Conservation (phyloP, 2,888 invertebrate species). For the Oligia strigilis region DNA sequence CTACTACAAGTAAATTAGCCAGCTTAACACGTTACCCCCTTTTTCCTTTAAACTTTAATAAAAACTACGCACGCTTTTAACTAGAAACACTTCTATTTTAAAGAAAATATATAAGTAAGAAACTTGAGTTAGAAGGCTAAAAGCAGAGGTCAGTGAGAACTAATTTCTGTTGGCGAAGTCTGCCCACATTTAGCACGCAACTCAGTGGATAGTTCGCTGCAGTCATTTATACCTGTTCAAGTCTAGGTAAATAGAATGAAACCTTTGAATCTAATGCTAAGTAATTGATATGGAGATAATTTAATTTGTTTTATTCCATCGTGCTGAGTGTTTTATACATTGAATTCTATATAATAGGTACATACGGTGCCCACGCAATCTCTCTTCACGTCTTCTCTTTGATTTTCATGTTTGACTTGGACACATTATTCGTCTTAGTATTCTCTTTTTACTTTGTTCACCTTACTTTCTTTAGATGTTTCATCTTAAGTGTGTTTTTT, state of each 20-base stretch:
- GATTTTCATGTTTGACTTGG: neutral
- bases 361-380: neutral
- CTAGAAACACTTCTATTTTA: conserved; percentile 19
- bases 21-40: conserved; percentile 10
- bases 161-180: conserved; percentile 46
- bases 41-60: conserved; percentile 19
- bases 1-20: conserved; percentile 37
- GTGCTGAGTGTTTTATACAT: conserved; percentile 6
- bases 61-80: conserved; percentile 33
- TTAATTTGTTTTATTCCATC: conserved; percentile 36
- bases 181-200: conserved; percentile 59
- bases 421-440: neutral
- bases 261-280: conserved; percentile 51
- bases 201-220: conserved; percentile 41
- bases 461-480: neutral
- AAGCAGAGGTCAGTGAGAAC: conserved; percentile 40
- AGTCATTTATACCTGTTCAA: conserved; percentile 64
- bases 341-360: neutral
- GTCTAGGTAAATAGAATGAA: conserved; percentile 56
- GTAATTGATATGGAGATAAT: conserved; percentile 38
- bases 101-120: conserved; percentile 25
- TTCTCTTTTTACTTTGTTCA: neutral
- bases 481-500: neutral
- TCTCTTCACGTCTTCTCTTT: neutral
- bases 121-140: conserved; percentile 7